Evolutionary conservation across 2,888 invertebrate species (phyloP).

Genomic region (Dryadula phaetusa): DNA sequence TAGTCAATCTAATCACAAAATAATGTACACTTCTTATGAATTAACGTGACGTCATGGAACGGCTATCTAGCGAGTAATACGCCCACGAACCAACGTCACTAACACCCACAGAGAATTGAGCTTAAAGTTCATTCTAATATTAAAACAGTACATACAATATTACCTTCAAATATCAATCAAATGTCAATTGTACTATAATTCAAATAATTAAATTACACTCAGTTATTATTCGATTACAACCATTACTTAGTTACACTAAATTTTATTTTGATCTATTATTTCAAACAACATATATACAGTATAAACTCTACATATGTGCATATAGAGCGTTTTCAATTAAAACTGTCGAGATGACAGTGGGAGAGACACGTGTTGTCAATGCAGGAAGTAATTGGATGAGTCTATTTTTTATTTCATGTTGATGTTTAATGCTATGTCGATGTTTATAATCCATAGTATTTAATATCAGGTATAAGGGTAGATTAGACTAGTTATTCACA

Average conservation of each 20-base stretch:
- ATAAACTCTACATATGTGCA: slow-evolving; percentile 32
- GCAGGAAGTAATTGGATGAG: slow-evolving; percentile 66
- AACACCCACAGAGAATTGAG: slow-evolving; percentile 53
- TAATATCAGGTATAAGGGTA: background rate
- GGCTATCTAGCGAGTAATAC: slow-evolving; percentile 56
- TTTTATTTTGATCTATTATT: too few species aligned
- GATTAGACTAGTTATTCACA: background rate
- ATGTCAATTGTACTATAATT: too few species aligned
- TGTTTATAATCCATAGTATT: background rate
- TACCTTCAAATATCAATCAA: slow-evolving; percentile 12
- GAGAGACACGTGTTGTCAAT: slow-evolving; percentile 59
- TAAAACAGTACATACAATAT: slow-evolving; percentile 29
- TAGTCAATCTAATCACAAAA: background rate
- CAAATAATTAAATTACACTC: too few species aligned
- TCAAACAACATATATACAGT: background rate
- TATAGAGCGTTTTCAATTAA: slow-evolving; percentile 55
- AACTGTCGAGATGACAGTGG: slow-evolving; percentile 51
- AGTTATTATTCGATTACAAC: too few species aligned
- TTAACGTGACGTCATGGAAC: slow-evolving; percentile 42
- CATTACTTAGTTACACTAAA: background rate
- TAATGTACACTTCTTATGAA: background rate
- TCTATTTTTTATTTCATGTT: slow-evolving; percentile 63
- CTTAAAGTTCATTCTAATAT: slow-evolving; percentile 47
- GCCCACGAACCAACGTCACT: slow-evolving; percentile 61
- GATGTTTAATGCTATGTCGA: slow-evolving; percentile 63